Evolutionary conservation across 1,140 invertebrate genomes (phyloP).

Genomic region (Brachystomella parvula): DNA sequence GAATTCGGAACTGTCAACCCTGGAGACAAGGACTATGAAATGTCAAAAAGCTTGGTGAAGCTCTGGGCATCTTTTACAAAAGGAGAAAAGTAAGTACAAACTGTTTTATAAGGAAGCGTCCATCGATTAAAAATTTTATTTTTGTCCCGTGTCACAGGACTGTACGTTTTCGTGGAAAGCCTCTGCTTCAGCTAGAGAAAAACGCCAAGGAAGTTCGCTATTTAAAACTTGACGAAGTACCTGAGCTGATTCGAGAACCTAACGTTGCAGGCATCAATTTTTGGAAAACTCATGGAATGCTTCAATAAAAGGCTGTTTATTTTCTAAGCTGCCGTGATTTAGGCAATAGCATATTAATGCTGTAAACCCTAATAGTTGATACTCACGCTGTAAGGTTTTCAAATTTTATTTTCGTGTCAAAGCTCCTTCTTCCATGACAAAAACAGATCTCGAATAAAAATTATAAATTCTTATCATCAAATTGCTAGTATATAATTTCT

Average conservation of each 20-base stretch:
- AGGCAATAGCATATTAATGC: no score
- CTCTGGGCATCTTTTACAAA: conserved; percentile 29
- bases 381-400: no score
- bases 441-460: background rate
- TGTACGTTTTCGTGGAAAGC: background rate
- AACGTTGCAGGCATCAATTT: conserved; percentile 1
- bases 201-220: conserved; percentile 3
- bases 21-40: conserved; percentile 28
- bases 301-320: conserved; percentile 7
- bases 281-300: background rate
- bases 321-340: no score
- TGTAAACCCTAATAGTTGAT: no score
- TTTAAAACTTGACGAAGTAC: background rate
- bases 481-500: background rate
- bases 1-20: conserved; percentile 22
- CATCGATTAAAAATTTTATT: no score
- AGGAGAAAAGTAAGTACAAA: background rate
- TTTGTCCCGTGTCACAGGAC: background rate
- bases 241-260: conserved; percentile 8
- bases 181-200: background rate
- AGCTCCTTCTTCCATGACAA: background rate
- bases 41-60: conserved; percentile 28
- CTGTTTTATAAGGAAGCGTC: background rate
- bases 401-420: background rate
- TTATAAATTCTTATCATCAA: background rate